phyloP scores from a whole-genome alignment of 2,113 vertebrate genomes.

The Oxygymnocypris stewartii region DNA sequence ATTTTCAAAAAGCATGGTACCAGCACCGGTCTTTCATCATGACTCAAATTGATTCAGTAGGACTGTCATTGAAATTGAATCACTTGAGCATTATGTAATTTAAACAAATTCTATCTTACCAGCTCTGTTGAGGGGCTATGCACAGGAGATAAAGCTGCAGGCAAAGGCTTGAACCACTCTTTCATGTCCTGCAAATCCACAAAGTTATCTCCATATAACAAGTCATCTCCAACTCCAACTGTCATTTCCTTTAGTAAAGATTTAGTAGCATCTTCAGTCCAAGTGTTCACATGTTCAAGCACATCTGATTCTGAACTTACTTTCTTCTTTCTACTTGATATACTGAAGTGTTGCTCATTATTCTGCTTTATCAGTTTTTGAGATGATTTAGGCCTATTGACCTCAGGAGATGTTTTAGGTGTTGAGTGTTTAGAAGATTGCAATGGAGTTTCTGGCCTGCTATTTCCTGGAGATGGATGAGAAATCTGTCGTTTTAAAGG shows the following conservation, averaged over 20 bases:
- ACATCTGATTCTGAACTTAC: constrained; percentile 22
- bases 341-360: neutral
- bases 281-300: neutral
- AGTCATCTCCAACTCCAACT: neutral
- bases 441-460: neutral
- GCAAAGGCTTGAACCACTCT: constrained; percentile 79
- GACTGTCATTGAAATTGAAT: neutral
- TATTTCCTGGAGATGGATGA: neutral
- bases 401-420: neutral
- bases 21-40: neutral
- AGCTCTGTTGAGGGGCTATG: constrained; percentile 64
- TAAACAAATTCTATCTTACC: constrained; percentile 51
- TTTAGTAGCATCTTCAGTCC: neutral
- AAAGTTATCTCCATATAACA: neutral
- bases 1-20: neutral
- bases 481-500: constrained; percentile 1
- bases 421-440: neutral
- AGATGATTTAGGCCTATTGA: constrained; percentile 3
- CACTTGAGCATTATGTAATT: neutral
- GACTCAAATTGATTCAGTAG: neutral
- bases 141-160: constrained; percentile 85
- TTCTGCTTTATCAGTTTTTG: neutral
- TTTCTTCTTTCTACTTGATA: constrained; percentile 43
- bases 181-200: constrained; percentile 43
- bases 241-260: constrained; percentile 15